phyloP scores from a whole-genome alignment of 2,113 vertebrate genomes.

The Tetrao urogallus region DNA sequence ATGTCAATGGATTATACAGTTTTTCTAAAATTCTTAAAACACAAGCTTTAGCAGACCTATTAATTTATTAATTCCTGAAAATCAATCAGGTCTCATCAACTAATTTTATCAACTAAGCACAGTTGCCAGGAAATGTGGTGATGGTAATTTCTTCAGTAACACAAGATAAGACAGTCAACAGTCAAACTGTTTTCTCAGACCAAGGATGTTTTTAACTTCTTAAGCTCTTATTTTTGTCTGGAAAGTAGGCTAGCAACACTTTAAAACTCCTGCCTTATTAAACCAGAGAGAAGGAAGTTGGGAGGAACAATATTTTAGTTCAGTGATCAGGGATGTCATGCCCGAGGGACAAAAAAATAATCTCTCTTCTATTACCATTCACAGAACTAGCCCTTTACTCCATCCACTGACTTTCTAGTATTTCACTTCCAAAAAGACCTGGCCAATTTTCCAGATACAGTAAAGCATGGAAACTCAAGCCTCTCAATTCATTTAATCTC shows the following conservation, averaged over 20 bases:
- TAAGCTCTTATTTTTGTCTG: neutral
- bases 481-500: neutral
- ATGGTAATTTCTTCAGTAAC: neutral
- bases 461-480: neutral
- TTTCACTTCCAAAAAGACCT: neutral
- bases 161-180: neutral
- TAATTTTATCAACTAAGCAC: neutral
- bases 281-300: neutral
- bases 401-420: neutral
- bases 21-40: neutral
- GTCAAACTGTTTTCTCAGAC: neutral
- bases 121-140: neutral
- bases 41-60: neutral
- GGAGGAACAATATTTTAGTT: neutral
- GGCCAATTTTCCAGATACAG: neutral
- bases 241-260: neutral
- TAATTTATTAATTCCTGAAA: neutral
- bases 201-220: neutral
- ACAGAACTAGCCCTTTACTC: neutral
- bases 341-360: neutral
- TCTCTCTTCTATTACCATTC: neutral
- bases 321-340: neutral
- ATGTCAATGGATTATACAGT: rapidly evolving
- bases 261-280: neutral
- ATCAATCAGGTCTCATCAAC: rapidly evolving